Evolutionary conservation across 2,113 vertebrate species (phyloP).

Genomic region (Peromyscus leucopus): DNA sequence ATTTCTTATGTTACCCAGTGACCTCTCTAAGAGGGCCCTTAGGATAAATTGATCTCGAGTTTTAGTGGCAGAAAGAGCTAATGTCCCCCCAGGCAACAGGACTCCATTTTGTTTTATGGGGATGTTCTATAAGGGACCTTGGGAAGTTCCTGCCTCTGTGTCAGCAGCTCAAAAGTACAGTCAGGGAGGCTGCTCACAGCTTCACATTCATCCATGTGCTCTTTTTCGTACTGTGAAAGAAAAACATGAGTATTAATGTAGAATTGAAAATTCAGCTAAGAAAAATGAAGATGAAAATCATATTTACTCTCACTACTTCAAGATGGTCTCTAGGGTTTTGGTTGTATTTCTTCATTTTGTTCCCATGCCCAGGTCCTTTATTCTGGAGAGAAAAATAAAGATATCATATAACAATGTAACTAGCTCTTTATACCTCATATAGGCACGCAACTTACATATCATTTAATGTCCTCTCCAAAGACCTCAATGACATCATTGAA

Average conservation of each 20-base stretch:
- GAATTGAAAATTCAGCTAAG: conserved; percentile 20
- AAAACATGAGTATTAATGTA: conserved; percentile 37
- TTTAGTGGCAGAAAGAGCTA: conserved; percentile 17
- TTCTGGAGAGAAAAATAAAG: background rate
- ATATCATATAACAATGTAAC: background rate
- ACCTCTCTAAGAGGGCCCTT: conserved; percentile 42
- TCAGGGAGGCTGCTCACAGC: background rate
- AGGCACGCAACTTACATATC: background rate
- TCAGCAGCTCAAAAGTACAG: background rate
- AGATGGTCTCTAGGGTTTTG: background rate
- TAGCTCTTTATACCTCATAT: background rate
- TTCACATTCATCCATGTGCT: background rate
- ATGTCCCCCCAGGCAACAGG: background rate
- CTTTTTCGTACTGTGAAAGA: conserved; percentile 28
- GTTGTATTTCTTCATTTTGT: background rate
- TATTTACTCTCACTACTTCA: background rate
- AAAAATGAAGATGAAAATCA: conserved; percentile 23
- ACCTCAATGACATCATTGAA: conserved; percentile 38
- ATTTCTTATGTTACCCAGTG: conserved; percentile 26
- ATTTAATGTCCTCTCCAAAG: background rate
- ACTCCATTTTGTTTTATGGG: conserved; percentile 30
- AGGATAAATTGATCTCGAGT: conserved; percentile 47
- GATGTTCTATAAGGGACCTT: background rate
- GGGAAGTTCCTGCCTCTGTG: background rate
- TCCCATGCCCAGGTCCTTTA: background rate